Evolutionary conservation across 35 echinoderm and acorn worm species (phyloP).

Genomic region (Anneissia japonica): DNA sequence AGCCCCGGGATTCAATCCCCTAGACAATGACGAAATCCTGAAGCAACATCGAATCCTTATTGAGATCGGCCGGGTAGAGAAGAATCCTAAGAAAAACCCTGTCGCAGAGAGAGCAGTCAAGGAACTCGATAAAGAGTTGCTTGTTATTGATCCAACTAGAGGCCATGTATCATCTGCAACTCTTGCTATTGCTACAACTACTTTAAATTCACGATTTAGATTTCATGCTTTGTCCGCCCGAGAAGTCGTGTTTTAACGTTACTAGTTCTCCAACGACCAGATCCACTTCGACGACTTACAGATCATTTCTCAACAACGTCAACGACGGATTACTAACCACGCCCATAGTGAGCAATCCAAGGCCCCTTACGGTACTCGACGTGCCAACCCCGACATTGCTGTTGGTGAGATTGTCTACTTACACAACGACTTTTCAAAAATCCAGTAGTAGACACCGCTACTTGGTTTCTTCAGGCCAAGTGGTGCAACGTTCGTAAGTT

Average conservation of each 20-base stretch:
- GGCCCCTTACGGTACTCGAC: neutral
- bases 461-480: conserved; percentile 10
- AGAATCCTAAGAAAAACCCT: conserved; percentile 63
- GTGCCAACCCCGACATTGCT: neutral
- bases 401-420: conserved; percentile 50
- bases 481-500: conserved; percentile 71
- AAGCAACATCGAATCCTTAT: conserved; percentile 30
- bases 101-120: conserved; percentile 56
- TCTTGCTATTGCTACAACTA: conserved; percentile 11
- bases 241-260: conserved; percentile 49
- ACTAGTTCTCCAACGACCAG: conserved; percentile 63
- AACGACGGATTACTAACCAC: conserved; percentile 31
- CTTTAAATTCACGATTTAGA: conserved; percentile 39
- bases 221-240: conserved; percentile 41
- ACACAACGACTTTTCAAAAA: conserved; percentile 40
- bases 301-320: conserved; percentile 31
- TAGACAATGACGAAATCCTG: conserved; percentile 20
- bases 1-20: neutral
- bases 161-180: conserved; percentile 25
- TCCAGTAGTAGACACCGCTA: conserved; percentile 19
- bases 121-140: conserved; percentile 59
- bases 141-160: conserved; percentile 34
- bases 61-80: conserved; percentile 36
- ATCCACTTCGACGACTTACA: conserved; percentile 33
- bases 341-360: conserved; percentile 27